Conservation (phyloP, 2,113 vertebrate species). For the Onychostoma macrolepis region DNA sequence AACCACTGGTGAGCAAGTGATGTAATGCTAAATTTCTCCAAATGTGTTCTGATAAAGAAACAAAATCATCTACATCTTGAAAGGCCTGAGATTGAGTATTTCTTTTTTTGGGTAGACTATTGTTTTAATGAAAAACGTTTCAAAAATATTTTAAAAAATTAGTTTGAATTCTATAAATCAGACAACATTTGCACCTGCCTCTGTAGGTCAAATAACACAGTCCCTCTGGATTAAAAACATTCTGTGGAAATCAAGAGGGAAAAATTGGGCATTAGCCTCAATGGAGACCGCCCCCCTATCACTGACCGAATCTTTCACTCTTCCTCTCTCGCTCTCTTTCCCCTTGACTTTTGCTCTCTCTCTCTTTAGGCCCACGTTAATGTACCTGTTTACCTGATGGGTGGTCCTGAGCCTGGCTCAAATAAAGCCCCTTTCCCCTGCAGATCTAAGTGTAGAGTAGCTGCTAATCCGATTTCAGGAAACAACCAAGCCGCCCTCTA, state of each 20-base stretch:
- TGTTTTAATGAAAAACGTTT: background rate
- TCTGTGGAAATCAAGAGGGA: slow-evolving; percentile 4
- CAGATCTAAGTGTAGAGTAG: slow-evolving; percentile 81
- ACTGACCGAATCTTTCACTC: slow-evolving; percentile 59
- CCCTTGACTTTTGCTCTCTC: slow-evolving; percentile 53
- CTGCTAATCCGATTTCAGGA: slow-evolving; percentile 84
- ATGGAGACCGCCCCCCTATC: slow-evolving; percentile 50
- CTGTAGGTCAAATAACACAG: background rate
- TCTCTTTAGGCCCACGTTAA: slow-evolving; percentile 64
- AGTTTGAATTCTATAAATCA: background rate
- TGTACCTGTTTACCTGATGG: slow-evolving; percentile 83
- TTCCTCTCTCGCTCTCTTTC: slow-evolving; percentile 54
- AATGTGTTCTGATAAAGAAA: background rate
- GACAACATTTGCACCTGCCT: slow-evolving; percentile 13
- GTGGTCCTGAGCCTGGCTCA: slow-evolving; percentile 78
- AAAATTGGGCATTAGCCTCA: background rate
- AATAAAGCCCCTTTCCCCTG: slow-evolving; percentile 74
- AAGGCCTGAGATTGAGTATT: background rate
- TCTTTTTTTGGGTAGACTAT: too few species aligned
- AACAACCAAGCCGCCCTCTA: slow-evolving; percentile 73
- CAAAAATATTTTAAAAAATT: background rate
- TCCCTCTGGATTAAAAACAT: slow-evolving; percentile 7
- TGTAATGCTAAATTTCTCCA: background rate
- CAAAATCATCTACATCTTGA: background rate
- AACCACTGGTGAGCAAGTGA: background rate